Percentiles rank a stretch among this genome's conserved stretches.
Evolutionary conservation across 2,888 invertebrate species (phyloP).

Genomic region (Hypercompe scribonia): DNA sequence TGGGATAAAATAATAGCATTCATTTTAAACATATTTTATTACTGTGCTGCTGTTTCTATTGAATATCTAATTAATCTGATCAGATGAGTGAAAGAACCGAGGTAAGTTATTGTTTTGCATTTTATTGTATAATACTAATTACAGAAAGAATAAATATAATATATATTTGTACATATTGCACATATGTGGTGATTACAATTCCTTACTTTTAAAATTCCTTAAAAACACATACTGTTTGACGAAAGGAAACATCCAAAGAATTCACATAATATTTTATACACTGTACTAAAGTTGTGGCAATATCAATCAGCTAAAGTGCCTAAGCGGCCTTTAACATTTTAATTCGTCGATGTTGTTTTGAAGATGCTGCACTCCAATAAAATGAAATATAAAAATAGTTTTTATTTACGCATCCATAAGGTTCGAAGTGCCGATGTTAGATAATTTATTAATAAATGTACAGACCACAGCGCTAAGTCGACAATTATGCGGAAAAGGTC

Average conservation of each 20-base stretch:
- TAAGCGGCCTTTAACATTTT: conserved; percentile 73
- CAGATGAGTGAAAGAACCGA: too few species aligned
- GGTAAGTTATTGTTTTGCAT: too few species aligned
- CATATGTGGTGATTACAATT: too few species aligned
- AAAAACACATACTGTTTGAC: neutral
- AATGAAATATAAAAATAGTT: conserved; percentile 49
- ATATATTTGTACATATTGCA: too few species aligned
- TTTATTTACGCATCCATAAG: conserved; percentile 58
- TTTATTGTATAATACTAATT: too few species aligned
- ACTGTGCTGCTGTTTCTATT: too few species aligned
- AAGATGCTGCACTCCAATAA: conserved; percentile 64
- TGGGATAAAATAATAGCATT: too few species aligned
- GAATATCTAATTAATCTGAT: too few species aligned
- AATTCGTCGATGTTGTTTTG: conserved; percentile 63
- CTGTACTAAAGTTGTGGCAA: conserved; percentile 72
- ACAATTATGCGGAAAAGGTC: conserved; percentile 76
- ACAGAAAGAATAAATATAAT: too few species aligned
- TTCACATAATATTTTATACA: conserved; percentile 24
- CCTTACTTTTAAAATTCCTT: too few species aligned
- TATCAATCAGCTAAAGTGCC: conserved; percentile 66
- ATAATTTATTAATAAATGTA: conserved; percentile 68
- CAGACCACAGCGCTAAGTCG: conserved; percentile 64
- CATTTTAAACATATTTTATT: too few species aligned
- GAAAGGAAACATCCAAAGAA: conserved; percentile 31
- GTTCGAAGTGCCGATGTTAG: conserved; percentile 52